These are phyloP conservation scores for Drosophila rufa DNA, from an alignment of 1,140 invertebrate species.

Conservation along the genomic window DNA sequence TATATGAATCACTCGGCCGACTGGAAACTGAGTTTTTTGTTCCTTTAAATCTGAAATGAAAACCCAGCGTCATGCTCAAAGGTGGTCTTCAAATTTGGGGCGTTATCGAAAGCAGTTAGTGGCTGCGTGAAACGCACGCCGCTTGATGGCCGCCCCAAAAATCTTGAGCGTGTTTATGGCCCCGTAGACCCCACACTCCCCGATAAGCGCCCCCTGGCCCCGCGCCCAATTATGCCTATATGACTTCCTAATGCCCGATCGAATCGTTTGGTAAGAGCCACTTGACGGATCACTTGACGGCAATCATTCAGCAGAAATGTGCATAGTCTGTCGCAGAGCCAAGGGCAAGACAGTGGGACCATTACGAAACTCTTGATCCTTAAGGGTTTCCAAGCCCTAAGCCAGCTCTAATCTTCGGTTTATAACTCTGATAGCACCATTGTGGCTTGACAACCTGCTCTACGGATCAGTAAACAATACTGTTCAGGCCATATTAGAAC, in stretches of 20 bases:
- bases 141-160: slow-evolving; percentile 27
- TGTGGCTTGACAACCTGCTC: slow-evolving; percentile 14
- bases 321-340: slow-evolving; percentile 17
- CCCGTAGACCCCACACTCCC: background rate
- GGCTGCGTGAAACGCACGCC: slow-evolving; percentile 48
- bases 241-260: slow-evolving; percentile 26
- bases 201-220: slow-evolving; percentile 26
- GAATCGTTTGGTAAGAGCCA: slow-evolving; percentile 26
- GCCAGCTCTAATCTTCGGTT: slow-evolving; percentile 38
- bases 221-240: slow-evolving; percentile 32
- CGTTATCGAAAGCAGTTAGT: slow-evolving; percentile 65
- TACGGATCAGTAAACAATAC: slow-evolving; percentile 36
- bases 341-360: slow-evolving; percentile 15
- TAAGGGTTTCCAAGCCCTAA: slow-evolving; percentile 6
- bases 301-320: slow-evolving; percentile 14
- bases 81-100: slow-evolving; percentile 30
- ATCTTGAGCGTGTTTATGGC: slow-evolving; percentile 31
- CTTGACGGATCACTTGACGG: slow-evolving; percentile 20
- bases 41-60: slow-evolving; percentile 28
- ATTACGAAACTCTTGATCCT: slow-evolving; percentile 38
- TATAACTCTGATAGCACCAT: slow-evolving; percentile 20
- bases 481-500: slow-evolving; percentile 15
- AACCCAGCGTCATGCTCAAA: slow-evolving; percentile 47
- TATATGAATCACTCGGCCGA: slow-evolving; percentile 42
- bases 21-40: slow-evolving; percentile 1